Evolutionary conservation across 2,797 vertebrate genomes (phyloP).

Genomic region (Hipposideros larvatus): DNA sequence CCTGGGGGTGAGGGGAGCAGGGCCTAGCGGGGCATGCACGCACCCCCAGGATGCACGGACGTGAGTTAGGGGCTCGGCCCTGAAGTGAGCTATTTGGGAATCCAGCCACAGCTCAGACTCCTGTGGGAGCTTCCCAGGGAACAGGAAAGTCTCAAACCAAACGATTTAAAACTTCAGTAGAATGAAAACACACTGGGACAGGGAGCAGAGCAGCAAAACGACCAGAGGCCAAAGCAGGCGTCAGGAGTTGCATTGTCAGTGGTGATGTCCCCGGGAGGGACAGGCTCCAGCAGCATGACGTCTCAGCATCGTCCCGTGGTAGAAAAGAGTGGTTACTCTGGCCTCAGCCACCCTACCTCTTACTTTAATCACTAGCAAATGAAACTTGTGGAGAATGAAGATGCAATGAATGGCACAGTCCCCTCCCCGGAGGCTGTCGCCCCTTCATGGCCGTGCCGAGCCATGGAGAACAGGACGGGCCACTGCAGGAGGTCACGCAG

Average conservation of each 20-base stretch:
- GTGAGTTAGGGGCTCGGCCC: accelerated
- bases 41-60: no score
- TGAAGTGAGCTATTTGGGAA: background rate
- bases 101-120: background rate
- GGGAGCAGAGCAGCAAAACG: accelerated
- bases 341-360: background rate
- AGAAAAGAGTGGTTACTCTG: background rate
- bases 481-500: constrained; percentile 90
- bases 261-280: background rate
- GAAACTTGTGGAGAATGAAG: background rate
- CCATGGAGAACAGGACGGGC: constrained; percentile 90
- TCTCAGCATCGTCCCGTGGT: background rate
- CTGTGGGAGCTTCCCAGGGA: background rate
- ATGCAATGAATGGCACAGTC: no score
- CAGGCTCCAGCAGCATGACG: no score
- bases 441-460: constrained; percentile 88
- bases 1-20: no score
- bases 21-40: background rate
- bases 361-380: background rate
- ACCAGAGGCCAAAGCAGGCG: background rate
- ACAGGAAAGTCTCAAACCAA: background rate
- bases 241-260: background rate
- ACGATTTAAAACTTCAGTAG: background rate
- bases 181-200: background rate
- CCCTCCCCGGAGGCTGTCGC: background rate